phyloP scores from a whole-genome alignment of 2,113 vertebrate species.

The Paracanthobrama guichenoti region DNA sequence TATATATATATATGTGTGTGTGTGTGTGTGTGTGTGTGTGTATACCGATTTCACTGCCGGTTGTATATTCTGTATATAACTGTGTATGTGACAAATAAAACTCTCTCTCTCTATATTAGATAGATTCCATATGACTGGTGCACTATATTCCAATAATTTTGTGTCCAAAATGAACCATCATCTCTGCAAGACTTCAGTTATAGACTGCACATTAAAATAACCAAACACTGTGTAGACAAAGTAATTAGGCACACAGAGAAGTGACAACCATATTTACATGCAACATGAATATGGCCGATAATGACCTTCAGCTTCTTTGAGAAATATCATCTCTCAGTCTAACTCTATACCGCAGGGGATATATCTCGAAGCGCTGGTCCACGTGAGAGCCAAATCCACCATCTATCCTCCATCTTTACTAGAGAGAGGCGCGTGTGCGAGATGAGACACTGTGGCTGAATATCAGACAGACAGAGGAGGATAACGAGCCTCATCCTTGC shows the following conservation, averaged over 20 bases:
- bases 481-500: slow-evolving; percentile 74
- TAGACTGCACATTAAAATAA: not conserved
- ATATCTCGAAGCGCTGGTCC: not conserved
- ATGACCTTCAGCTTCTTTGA: slow-evolving; percentile 13
- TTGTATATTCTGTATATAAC: too few relatives aligned
- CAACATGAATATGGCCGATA: not conserved
- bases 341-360: not conserved
- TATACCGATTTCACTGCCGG: too few relatives aligned
- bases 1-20: too few relatives aligned
- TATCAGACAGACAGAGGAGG: slow-evolving; percentile 59
- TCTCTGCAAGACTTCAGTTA: not conserved
- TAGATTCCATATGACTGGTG: not conserved
- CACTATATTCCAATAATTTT: not conserved
- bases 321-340: slow-evolving; percentile 10
- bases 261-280: not conserved
- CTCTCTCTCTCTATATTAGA: too few relatives aligned
- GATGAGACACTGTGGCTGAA: slow-evolving; percentile 47
- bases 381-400: slow-evolving; percentile 6
- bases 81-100: too few relatives aligned
- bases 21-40: too few relatives aligned
- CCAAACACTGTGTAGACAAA: not conserved
- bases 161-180: not conserved
- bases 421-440: slow-evolving; percentile 41
- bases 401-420: slow-evolving; percentile 45
- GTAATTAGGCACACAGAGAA: not conserved